Conservation (phyloP, 2,113 vertebrate genomes). For the Bubo blakistoni region DNA sequence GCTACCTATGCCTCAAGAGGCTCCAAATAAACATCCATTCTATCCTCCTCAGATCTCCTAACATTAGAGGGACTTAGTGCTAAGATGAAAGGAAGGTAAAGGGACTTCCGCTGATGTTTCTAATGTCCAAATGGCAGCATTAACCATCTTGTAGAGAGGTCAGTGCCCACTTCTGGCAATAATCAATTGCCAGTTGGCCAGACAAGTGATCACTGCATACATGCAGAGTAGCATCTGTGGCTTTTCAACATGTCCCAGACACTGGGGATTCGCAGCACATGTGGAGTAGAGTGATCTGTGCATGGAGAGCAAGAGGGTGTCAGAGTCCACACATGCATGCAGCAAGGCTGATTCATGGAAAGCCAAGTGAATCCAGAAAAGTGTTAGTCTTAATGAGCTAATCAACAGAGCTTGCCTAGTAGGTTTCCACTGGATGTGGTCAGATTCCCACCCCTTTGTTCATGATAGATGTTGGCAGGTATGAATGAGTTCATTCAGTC, state of each 20-base stretch:
- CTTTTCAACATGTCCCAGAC: not conserved
- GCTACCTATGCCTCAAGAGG: not conserved
- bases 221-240: not conserved
- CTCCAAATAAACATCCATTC: not conserved
- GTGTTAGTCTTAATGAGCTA: not conserved
- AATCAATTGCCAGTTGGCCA: not conserved
- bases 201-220: not conserved
- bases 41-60: not conserved
- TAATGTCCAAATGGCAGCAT: not conserved
- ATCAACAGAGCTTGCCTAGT: not conserved
- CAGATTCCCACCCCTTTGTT: not conserved
- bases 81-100: not conserved
- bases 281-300: not conserved
- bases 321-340: not conserved
- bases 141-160: not conserved
- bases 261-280: not conserved
- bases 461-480: not conserved
- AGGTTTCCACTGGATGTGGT: not conserved
- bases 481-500: not conserved
- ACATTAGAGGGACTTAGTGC: not conserved
- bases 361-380: not conserved
- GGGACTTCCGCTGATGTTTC: not conserved
- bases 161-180: not conserved
- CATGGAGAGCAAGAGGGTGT: not conserved
- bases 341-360: not conserved